Conservation (phyloP, 2,888 invertebrate genomes). For the Chorisops tibialis region DNA sequence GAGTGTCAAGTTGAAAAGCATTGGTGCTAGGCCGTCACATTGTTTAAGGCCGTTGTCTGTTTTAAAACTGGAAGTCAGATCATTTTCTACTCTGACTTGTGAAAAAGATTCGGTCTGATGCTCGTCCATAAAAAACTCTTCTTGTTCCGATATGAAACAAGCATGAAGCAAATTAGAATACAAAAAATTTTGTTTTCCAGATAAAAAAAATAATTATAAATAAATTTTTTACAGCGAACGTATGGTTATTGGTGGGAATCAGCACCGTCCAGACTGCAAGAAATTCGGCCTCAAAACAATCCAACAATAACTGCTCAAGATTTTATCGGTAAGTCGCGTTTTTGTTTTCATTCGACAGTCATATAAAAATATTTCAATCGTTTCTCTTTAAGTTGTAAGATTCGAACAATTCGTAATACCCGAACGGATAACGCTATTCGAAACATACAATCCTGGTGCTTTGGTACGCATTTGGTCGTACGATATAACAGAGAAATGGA, state of each 20-base stretch:
- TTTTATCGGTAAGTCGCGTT: slow-evolving; percentile 67
- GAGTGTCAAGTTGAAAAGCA: too few species aligned
- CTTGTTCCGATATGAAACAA: too few species aligned
- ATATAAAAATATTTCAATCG: neutral
- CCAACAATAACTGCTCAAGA: slow-evolving; percentile 68
- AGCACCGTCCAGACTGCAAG: slow-evolving; percentile 66
- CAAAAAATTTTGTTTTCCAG: too few species aligned
- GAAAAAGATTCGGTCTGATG: too few species aligned
- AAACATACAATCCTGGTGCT: slow-evolving; percentile 83
- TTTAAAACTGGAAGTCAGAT: too few species aligned
- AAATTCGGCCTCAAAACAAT: slow-evolving; percentile 72
- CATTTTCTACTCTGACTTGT: too few species aligned
- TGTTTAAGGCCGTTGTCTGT: too few species aligned
- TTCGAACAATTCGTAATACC: slow-evolving; percentile 51
- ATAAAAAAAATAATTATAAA: too few species aligned
- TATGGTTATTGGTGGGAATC: slow-evolving; percentile 83
- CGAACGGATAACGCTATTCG: slow-evolving; percentile 66
- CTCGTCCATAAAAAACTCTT: too few species aligned
- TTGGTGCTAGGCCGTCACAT: too few species aligned
- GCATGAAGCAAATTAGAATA: too few species aligned
- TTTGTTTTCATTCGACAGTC: slow-evolving; percentile 24
- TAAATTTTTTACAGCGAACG: slow-evolving; percentile 60
- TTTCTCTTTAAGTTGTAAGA: slow-evolving; percentile 43
- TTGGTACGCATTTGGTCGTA: slow-evolving; percentile 76
- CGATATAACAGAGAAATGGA: slow-evolving; percentile 59